Conservation (phyloP, 53 echinoderm and acorn worm genomes). For the Holothuria leucospilota region DNA sequence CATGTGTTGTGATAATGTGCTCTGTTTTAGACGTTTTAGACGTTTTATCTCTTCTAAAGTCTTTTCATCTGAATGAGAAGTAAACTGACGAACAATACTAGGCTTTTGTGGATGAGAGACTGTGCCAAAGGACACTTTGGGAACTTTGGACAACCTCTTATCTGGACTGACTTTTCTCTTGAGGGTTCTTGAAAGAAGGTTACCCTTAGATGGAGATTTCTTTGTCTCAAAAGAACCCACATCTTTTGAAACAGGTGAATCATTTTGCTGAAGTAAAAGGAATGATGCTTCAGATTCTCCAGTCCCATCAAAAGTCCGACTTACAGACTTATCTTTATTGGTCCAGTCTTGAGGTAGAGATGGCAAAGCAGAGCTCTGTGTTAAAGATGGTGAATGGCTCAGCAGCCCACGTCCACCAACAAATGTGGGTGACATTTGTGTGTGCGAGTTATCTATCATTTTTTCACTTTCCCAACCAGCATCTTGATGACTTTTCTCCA, state of each 20-base stretch:
- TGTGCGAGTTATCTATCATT: constrained; percentile 53
- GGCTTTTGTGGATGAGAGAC: not conserved
- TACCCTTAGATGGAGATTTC: not conserved
- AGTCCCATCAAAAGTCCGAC: constrained; percentile 61
- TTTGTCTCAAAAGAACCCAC: not conserved
- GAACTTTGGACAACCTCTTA: not conserved
- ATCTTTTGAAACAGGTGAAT: not conserved
- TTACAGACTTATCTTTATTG: not conserved
- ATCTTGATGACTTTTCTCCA: not conserved
- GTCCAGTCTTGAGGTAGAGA: not conserved
- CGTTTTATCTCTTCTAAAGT: not conserved
- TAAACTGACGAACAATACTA: not conserved
- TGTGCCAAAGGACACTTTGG: too few relatives aligned
- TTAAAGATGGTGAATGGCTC: too few relatives aligned
- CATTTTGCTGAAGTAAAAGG: constrained; percentile 58
- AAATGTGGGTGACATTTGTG: constrained; percentile 88
- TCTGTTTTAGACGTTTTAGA: not conserved
- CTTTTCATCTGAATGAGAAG: not conserved
- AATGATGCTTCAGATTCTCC: constrained; percentile 82
- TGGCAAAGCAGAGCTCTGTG: not conserved
- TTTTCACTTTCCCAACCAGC: not conserved
- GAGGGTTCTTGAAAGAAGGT: not conserved
- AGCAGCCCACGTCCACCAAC: constrained; percentile 28
- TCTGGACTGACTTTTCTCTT: not conserved
- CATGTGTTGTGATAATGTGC: constrained; percentile 22